phyloP scores from a whole-genome alignment of 2,797 vertebrate species.

The Eupleurogrammus muticus region DNA sequence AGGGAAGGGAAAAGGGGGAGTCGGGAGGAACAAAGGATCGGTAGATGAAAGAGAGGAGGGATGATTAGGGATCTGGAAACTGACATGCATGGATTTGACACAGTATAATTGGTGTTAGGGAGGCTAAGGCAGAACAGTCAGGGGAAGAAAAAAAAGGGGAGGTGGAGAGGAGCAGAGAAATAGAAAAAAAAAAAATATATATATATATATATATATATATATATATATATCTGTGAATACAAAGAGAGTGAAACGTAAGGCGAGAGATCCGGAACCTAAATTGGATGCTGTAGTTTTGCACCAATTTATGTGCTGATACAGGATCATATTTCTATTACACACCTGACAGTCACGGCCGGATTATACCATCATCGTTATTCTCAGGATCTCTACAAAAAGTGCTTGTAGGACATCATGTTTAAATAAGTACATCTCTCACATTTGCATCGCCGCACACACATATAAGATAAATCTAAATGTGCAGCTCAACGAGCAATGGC shows the following conservation, averaged over 20 bases:
- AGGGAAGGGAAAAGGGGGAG: conserved; percentile 51
- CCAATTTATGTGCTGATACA: conserved; percentile 27
- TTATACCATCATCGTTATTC: conserved; percentile 12
- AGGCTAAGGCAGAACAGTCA: conserved; percentile 58
- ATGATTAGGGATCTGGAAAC: conserved; percentile 80
- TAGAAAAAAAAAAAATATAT: conserved; percentile 25
- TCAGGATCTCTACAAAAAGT: not conserved
- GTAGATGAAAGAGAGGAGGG: conserved; percentile 78
- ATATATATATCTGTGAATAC: no score
- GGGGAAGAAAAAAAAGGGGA: conserved; percentile 29
- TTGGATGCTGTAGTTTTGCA: conserved; percentile 42
- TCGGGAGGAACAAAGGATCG: conserved; percentile 76
- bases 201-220: no score
- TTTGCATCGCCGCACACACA: not conserved
- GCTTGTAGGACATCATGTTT: not conserved
- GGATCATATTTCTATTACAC: conserved; percentile 25
- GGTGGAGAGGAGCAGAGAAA: conserved; percentile 9
- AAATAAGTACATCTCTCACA: not conserved
- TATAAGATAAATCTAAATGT: not conserved
- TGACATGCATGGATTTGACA: conserved; percentile 82
- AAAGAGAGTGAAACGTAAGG: conserved; percentile 25
- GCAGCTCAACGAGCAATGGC: not conserved
- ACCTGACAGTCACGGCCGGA: conserved; percentile 24
- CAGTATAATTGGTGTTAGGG: conserved; percentile 77
- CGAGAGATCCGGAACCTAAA: conserved; percentile 45